Evolutionary conservation across 2,888 invertebrate genomes (phyloP).

Genomic region (Bellardia pandia): DNA sequence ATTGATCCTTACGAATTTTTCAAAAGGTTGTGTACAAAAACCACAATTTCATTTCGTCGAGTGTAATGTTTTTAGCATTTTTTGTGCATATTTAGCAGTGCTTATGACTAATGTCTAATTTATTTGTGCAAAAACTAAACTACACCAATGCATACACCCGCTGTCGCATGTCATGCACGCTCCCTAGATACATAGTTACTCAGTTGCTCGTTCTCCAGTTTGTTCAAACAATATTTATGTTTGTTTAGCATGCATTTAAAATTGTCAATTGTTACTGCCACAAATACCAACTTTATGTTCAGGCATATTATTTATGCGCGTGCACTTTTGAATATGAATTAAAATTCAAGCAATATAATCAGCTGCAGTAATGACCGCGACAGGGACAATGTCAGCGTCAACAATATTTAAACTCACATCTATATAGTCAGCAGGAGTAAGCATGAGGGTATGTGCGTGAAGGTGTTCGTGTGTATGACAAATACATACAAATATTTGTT

Average conservation of each 20-base stretch:
- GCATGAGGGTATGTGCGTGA: not conserved
- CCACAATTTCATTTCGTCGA: not conserved
- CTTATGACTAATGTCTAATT: slow-evolving; percentile 70
- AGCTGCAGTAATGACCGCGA: slow-evolving; percentile 58
- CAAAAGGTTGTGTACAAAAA: not conserved
- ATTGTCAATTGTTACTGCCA: slow-evolving; percentile 59
- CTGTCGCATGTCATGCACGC: slow-evolving; percentile 20
- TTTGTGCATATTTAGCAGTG: not conserved
- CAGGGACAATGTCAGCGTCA: slow-evolving; percentile 53
- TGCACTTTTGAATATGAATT: slow-evolving; percentile 35
- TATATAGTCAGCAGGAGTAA: no score
- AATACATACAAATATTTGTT: slow-evolving; percentile 53
- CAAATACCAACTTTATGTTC: slow-evolving; percentile 63
- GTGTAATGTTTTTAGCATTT: slow-evolving; percentile 9
- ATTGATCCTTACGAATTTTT: not conserved
- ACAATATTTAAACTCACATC: slow-evolving; percentile 1
- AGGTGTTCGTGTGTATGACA: slow-evolving; percentile 38
- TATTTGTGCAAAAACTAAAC: slow-evolving; percentile 55
- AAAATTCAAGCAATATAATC: slow-evolving; percentile 50
- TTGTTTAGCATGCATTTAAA: slow-evolving; percentile 70
- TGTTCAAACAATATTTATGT: slow-evolving; percentile 65
- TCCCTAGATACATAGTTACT: not conserved
- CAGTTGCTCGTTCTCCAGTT: not conserved
- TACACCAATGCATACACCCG: not conserved
- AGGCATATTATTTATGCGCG: slow-evolving; percentile 46